Base-by-base conservation (phyloP, 2,888 invertebrate genomes). In the Gortyna flavago region DNA sequence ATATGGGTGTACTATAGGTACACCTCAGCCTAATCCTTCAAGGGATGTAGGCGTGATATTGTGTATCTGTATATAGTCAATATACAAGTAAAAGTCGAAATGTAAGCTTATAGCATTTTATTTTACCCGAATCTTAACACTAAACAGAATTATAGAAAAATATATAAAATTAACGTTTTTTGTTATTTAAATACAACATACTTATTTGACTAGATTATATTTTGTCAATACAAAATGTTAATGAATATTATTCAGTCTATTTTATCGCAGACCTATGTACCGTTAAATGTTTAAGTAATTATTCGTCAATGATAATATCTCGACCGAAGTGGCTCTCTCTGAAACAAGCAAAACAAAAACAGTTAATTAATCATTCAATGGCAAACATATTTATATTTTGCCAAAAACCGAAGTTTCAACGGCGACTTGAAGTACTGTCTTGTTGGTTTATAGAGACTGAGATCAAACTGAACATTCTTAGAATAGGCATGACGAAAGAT, bases 291-390 rank as follows among this genome's bases (percentile, higher is more conserved):
- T 35, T 41, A n/a, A 9, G 21, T 29, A 16, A 25, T 79, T 81
- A 87, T 80, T 92, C 91, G 67, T 89, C 90, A 25, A 88, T 81
- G n/a, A 89, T 82, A 21, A 89, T 85, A 54, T 90, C 90, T 67
- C 88, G 90, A 32, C 90, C 92, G 73, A 93, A 93, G 81, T 93
- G 90, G 71, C 90, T 92, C 83, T 93, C 94, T 65, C 94, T 94
- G 93, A 8, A 93, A 92, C 75, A 89, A 89, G 8, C 6, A 54
- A 51, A 51, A 48, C 3, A 32, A 62, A 54, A n/a, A 64, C 5
- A 8, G 18, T 25, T 54, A 7, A 48, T 29, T 2, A 1, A n/a
- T 18, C 7, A 25, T 59, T 48, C 0, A 32, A 41, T 62, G 41
- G 29, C 6, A 32, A 44, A 59, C 5, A 32, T 48, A 32, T 67